A percentile compares a stretch with the other conserved stretches of the same genome.
These are phyloP conservation scores for Procavia capensis DNA, from an alignment of 2,113 vertebrate species.

Conservation along the genomic window DNA sequence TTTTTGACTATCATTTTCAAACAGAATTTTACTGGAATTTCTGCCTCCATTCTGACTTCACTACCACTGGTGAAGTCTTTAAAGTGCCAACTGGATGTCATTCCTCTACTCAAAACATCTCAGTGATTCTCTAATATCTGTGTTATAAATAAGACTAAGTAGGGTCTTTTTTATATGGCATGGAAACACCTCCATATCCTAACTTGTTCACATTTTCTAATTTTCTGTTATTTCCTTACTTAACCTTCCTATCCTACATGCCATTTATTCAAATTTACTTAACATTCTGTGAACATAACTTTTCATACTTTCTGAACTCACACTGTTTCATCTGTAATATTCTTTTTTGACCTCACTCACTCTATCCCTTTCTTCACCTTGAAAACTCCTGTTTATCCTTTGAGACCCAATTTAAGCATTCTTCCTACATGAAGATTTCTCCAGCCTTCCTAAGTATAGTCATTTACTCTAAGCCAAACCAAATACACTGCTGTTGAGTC, in stretches of 20 bases:
- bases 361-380: neutral
- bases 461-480: no score
- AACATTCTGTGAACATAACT: neutral
- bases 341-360: neutral
- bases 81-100: neutral
- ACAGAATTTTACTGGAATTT: neutral
- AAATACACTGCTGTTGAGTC: no score
- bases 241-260: neutral
- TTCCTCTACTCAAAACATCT: neutral
- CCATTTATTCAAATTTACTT: constrained; percentile 26
- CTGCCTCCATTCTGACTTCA: neutral
- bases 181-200: neutral
- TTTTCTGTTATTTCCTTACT: neutral
- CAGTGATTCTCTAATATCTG: neutral
- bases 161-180: neutral
- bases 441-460: neutral
- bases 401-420: neutral
- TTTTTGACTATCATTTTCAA: neutral
- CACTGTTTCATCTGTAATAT: neutral
- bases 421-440: neutral
- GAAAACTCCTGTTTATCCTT: neutral
- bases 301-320: neutral
- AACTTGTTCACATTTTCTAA: neutral
- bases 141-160: neutral
- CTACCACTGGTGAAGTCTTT: neutral